Evolutionary conservation across 2,113 vertebrate species (phyloP), one percentile per base, ranked within the genome.

Genomic region (Indri indri): DNA sequence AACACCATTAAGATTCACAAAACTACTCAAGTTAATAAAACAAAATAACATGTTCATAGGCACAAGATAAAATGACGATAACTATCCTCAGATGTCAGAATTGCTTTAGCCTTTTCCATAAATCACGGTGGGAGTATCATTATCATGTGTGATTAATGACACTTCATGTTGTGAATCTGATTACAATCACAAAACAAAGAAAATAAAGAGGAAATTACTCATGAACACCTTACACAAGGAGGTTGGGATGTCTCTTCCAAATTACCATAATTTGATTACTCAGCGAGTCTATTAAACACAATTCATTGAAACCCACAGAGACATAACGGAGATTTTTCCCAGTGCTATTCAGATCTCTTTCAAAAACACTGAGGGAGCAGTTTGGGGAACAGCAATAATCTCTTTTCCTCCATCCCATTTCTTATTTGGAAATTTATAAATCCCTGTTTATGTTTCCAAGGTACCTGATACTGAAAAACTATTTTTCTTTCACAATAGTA

Each of bases 81-180:
- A 95, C 83, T 88, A 17, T 79, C 86, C 85, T 97, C 90, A 91
- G 65, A 94, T 91, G 90, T 98, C 92, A 96, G 30, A 82, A 95
- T 84, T 92, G 93, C 61, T 85, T 95, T 88, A 92, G 70, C 50
- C 95, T 85, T 96, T 91, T 80, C 66, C 85, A 91, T 97, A 97
- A 95, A 83, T 96, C 95, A 95, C 3, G 0, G 77, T 95, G 66
- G 61, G 92, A 96, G 25, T 92, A 42, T 96, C 96, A 96, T 98
- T 96, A 96, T 97, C 81, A 79, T 87, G 88, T 45, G 37, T 70
- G 77, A 98, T 96, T 96, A 97, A 98, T 97, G 97, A 79, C 66
- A 88, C 88, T 88, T 97, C 92, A 90, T 85, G 90, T 96, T 86
- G 71, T 83, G 92, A 92, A 88, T 96, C 85, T 97, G 93, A 98